Evolutionary conservation across 2,113 vertebrate genomes (phyloP), one percentile per base, ranked within the genome.

Genomic region (Lates calcarifer): DNA sequence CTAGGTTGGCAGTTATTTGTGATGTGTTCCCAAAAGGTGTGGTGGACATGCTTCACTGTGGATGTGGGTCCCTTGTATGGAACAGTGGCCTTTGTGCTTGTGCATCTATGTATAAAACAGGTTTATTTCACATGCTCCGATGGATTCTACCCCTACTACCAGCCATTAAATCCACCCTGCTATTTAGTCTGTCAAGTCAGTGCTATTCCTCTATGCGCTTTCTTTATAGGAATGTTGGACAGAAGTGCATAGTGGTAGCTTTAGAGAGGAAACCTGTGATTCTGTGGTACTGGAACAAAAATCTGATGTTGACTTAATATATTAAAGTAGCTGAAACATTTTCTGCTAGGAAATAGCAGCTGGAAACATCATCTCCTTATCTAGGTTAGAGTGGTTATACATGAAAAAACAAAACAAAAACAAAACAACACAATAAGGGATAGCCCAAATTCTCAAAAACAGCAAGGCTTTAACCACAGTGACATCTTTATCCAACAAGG

Each of bases 41-140:
- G 20, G 14, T 47, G 4, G 4, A 51, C 39, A 55, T 58, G 57
- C 28, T 64, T 73, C 57, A 60, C 41, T 9, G 20, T 51, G 29
- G 2, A 51, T 55, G 74, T 33, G 47, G 51, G 28, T 63, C 39
- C 20, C 6, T 37, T 33, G 15, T 22, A 24, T 49, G 37, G 57
- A 82, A 31, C 53, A 45, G 74, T 58, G 51, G 63, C 12, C 55
- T 65, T 82, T 90, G 82, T 82, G 75, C 78, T 82, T 84, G 65
- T 75, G 67, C 15, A 5, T 64, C 31, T 57, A 45, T 74, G 64
- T 83, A 10, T 64, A 81, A 80, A 81, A 63, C 24, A 72, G 57
- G 51, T 66, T 70, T 0, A 35, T 33, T 9, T 67, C n/a, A 72
- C 77, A 67, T 88, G 80, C 72, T 69, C 75, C 64, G 24, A 18